Conservation (phyloP, 2,797 vertebrate genomes). For the Chelmon rostratus region DNA sequence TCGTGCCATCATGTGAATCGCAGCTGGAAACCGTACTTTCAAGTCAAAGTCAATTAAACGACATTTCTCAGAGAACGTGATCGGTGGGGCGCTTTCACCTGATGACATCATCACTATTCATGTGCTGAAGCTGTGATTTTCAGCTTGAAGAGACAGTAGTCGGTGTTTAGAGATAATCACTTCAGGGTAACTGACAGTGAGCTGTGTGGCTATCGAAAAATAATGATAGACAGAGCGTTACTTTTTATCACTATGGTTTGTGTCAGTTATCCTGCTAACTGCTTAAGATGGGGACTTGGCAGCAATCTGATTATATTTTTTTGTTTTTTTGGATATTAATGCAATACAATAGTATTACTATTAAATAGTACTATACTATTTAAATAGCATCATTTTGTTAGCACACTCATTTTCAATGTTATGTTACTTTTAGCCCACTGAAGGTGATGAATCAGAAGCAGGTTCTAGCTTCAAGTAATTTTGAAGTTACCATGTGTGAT, state of each 20-base stretch:
- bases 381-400: not conserved
- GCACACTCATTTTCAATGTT: not conserved
- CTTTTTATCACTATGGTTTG: no score
- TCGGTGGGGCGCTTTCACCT: not conserved
- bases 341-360: no score
- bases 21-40: not conserved
- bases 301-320: not conserved
- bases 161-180: not conserved
- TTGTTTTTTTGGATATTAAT: not conserved
- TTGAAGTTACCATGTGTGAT: no score
- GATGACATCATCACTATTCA: slow-evolving; percentile 33
- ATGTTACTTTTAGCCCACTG: not conserved
- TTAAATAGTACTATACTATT: no score
- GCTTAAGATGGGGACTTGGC: no score
- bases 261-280: no score
- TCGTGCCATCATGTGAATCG: not conserved
- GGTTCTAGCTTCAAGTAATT: no score
- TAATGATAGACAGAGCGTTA: not conserved
- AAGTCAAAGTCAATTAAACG: slow-evolving; percentile 2
- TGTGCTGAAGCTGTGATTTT: slow-evolving; percentile 15
- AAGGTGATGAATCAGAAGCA: no score
- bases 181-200: not conserved
- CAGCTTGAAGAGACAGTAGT: not conserved
- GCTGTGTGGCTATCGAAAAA: not conserved
- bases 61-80: not conserved